Evolutionary conservation across 2,113 vertebrate species (phyloP).

Genomic region (Ictalurus punctatus): DNA sequence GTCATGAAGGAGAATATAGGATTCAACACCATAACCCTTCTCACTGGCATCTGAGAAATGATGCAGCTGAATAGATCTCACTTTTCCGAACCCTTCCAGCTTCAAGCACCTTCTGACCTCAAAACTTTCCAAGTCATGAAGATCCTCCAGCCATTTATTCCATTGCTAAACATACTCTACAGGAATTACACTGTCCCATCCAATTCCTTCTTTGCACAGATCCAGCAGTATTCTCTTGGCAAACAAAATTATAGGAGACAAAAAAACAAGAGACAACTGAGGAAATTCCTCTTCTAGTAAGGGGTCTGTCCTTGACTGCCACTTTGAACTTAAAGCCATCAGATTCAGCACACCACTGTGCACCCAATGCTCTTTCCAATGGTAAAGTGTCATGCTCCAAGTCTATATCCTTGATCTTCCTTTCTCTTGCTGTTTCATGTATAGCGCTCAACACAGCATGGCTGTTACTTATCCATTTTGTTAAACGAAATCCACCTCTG

Average conservation of each 20-base stretch:
- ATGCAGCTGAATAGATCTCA: background rate
- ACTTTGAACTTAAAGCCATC: background rate
- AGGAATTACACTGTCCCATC: background rate
- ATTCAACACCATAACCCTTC: background rate
- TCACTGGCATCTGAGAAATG: background rate
- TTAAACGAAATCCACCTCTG: background rate
- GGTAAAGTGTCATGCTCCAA: background rate
- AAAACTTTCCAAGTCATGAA: background rate
- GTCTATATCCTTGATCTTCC: too few relatives aligned
- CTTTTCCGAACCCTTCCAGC: slow-evolving; percentile 14
- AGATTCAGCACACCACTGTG: background rate
- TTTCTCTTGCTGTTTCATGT: background rate
- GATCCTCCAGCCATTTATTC: background rate
- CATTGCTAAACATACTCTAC: background rate
- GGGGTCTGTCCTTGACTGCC: background rate
- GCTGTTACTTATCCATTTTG: background rate
- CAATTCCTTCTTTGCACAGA: background rate
- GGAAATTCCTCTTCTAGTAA: background rate
- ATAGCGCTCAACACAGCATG: background rate
- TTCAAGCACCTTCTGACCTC: background rate
- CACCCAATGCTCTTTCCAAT: background rate
- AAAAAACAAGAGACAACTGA: too few relatives aligned
- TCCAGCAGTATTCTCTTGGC: too few relatives aligned
- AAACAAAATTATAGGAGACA: too few relatives aligned
- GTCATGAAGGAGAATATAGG: background rate